phyloP scores from a whole-genome alignment of 2,888 invertebrate species.

The Stenichneumon culpator region DNA sequence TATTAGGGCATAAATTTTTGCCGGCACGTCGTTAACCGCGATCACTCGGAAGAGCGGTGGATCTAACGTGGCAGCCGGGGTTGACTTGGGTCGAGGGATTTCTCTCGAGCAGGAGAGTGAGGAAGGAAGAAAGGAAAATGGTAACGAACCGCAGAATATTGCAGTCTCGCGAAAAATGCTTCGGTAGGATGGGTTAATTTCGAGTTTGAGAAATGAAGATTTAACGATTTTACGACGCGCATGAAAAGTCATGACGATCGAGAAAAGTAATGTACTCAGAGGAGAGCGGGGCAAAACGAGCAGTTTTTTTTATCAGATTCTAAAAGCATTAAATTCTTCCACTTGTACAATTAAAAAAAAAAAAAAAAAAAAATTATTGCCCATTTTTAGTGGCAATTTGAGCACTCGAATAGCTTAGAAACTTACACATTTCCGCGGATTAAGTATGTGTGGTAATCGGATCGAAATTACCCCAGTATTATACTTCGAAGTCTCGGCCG shows the following conservation, averaged over 20 bases:
- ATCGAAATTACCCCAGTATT: not conserved
- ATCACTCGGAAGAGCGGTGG: constrained; percentile 38
- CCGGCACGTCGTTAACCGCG: constrained; percentile 45
- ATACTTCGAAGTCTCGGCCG: not conserved
- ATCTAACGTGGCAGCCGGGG: constrained; percentile 32
- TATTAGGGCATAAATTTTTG: constrained; percentile 48
- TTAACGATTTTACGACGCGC: not conserved
- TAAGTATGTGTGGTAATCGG: not conserved
- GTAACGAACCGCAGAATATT: not conserved
- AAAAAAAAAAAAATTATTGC: too few relatives aligned
- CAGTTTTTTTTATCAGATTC: too few relatives aligned
- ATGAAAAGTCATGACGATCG: too few relatives aligned
- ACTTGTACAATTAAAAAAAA: too few relatives aligned
- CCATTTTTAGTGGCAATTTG: not conserved
- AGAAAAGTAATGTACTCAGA: too few relatives aligned
- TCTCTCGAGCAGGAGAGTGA: not conserved
- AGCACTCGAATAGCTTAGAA: not conserved
- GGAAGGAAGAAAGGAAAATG: not conserved
- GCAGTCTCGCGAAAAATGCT: not conserved
- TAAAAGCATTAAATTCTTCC: too few relatives aligned
- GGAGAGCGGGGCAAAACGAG: too few relatives aligned
- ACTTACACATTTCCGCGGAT: not conserved
- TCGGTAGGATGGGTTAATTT: not conserved
- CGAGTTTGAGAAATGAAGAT: not conserved
- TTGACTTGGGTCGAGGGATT: constrained; percentile 9